Percentiles rank a stretch among this genome's conserved stretches.
Conservation (phyloP, 2,113 vertebrate genomes). For the Cynoglossus semilaevis region DNA sequence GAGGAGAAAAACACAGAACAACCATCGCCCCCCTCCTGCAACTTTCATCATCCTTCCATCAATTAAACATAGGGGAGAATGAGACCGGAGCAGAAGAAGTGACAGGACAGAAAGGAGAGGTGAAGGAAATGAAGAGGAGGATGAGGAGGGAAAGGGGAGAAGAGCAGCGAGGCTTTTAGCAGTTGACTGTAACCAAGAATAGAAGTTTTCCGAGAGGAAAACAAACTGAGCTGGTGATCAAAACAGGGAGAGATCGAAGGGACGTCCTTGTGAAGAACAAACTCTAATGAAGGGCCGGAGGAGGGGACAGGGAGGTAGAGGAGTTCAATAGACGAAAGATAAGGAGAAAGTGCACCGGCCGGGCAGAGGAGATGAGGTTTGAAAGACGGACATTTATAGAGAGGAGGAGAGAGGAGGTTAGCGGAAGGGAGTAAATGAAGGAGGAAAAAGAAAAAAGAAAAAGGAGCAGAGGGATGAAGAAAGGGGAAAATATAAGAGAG, state of each 20-base stretch:
- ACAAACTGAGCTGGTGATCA: constrained; percentile 48
- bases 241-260: constrained; percentile 40
- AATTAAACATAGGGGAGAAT: constrained; percentile 60
- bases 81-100: constrained; percentile 27
- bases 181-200: constrained; percentile 50
- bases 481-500: too few relatives aligned
- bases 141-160: constrained; percentile 15
- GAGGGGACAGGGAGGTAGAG: neutral
- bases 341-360: too few relatives aligned
- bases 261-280: constrained; percentile 38
- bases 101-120: neutral
- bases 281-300: neutral
- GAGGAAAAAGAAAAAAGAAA: too few relatives aligned
- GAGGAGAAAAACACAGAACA: constrained; percentile 60
- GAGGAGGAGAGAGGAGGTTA: too few relatives aligned
- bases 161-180: constrained; percentile 44
- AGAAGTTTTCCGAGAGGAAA: constrained; percentile 52
- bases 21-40: constrained; percentile 66
- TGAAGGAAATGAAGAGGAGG: constrained; percentile 1
- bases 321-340: neutral
- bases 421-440: too few relatives aligned
- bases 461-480: too few relatives aligned
- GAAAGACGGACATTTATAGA: too few relatives aligned
- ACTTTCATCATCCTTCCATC: constrained; percentile 68
- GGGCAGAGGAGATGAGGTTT: too few relatives aligned